Percentiles rank a stretch among this genome's conserved stretches.
Conservation (phyloP, 1,140 invertebrate species). For the Papilio dardanus region DNA sequence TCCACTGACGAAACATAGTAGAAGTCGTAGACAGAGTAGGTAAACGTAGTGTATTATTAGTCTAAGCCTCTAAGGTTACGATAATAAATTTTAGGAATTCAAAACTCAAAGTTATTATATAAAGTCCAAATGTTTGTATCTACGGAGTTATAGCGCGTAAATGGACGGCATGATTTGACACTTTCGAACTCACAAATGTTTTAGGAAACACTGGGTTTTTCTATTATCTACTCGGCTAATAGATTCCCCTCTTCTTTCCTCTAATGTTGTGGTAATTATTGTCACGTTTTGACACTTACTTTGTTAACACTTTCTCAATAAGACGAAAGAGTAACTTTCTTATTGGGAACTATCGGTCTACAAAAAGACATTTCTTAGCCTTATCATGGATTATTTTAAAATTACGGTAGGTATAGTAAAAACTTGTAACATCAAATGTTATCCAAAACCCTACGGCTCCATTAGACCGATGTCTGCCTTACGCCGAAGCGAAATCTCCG, state of each 20-base stretch:
- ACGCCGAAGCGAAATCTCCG: no score
- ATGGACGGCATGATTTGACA: conserved; percentile 78
- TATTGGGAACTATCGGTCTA: not conserved
- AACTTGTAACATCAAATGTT: not conserved
- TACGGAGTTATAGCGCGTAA: conserved; percentile 52
- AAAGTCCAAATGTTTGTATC: conserved; percentile 46
- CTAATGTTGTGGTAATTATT: conserved; percentile 57
- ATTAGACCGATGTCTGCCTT: no score
- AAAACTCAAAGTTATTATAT: not conserved
- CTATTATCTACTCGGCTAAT: conserved; percentile 62
- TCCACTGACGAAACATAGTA: no score
- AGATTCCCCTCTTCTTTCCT: conserved; percentile 46
- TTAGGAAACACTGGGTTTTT: conserved; percentile 63
- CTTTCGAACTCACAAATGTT: conserved; percentile 72
- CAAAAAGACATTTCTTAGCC: not conserved
- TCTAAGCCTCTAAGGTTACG: no score
- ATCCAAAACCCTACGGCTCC: no score
- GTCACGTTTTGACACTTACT: conserved; percentile 74
- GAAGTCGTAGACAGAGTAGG: no score
- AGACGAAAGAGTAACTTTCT: not conserved
- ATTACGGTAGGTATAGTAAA: not conserved
- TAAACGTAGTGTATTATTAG: no score
- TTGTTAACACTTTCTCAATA: conserved; percentile 69
- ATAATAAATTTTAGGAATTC: no score
- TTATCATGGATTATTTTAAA: not conserved